Evolutionary conservation across 2,113 vertebrate species (phyloP).

Genomic region (Plectropomus leopardus): DNA sequence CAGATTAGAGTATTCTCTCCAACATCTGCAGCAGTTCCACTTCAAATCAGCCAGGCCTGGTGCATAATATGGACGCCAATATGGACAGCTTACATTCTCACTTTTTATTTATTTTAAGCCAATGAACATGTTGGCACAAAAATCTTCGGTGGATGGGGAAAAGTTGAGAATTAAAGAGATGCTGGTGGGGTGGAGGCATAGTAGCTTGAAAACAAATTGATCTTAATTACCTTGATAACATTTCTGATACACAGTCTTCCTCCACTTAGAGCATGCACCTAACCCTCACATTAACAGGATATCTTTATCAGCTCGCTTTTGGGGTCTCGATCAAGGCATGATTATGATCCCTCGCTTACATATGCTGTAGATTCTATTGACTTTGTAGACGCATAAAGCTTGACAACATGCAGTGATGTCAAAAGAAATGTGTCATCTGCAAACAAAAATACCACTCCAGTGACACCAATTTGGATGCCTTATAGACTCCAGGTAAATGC

Average conservation of each 20-base stretch:
- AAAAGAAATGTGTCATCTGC: neutral
- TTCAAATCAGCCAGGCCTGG: neutral
- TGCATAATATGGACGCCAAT: neutral
- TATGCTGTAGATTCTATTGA: neutral
- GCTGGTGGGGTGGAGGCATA: neutral
- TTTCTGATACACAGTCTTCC: no score
- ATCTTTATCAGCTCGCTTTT: neutral
- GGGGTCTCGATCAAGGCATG: no score
- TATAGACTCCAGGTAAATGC: neutral
- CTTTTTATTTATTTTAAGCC: neutral
- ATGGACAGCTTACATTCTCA: neutral
- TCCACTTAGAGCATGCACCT: neutral
- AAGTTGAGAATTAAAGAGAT: no score
- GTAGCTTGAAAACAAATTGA: neutral
- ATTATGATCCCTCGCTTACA: neutral
- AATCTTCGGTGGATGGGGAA: no score
- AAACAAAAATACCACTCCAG: neutral
- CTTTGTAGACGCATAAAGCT: neutral
- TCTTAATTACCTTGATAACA: neutral
- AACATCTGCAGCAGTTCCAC: neutral
- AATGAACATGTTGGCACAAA: neutral
- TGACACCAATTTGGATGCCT: neutral
- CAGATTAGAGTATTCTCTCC: conserved; percentile 5
- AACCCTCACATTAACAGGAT: neutral
- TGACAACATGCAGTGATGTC: neutral